Conservation (phyloP, 2,888 invertebrate species). For the Eudasyphora cyanicolor region DNA sequence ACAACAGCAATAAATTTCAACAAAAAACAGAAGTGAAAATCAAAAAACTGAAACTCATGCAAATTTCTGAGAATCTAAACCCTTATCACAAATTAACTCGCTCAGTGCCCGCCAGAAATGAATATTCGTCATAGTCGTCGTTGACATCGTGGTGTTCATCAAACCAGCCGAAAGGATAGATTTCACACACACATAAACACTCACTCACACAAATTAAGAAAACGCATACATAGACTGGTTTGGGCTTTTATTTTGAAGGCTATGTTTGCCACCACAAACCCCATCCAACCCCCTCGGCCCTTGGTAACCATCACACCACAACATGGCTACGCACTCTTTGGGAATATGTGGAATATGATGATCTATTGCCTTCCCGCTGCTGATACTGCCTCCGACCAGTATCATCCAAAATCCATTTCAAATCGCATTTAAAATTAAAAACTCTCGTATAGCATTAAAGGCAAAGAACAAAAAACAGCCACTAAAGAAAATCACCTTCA, state of each 20-base stretch:
- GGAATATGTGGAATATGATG: conserved; percentile 40
- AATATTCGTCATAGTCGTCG: conserved; percentile 72
- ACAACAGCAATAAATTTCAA: conserved; percentile 7
- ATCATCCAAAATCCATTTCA: conserved; percentile 43
- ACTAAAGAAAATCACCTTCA: conserved; percentile 58
- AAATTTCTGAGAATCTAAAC: conserved; percentile 67
- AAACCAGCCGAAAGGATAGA: conserved; percentile 21
- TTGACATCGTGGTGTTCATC: conserved; percentile 71
- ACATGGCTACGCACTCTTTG: conserved; percentile 12
- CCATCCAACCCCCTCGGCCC: not conserved
- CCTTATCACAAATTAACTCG: conserved; percentile 76
- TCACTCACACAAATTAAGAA: not conserved
- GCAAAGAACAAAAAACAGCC: conserved; percentile 30
- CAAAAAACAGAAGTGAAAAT: conserved; percentile 15
- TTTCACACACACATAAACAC: not conserved
- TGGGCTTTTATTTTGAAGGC: not conserved
- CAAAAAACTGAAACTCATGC: conserved; percentile 43
- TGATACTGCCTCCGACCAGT: not conserved
- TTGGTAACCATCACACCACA: not conserved
- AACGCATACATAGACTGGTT: conserved; percentile 45
- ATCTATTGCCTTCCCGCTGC: conserved; percentile 57
- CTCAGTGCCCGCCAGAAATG: conserved; percentile 31
- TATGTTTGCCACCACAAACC: conserved; percentile 8
- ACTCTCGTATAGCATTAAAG: conserved; percentile 8
- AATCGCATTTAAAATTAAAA: conserved; percentile 57